Conservation (phyloP, 2,888 invertebrate genomes). For the Agrotis segetum region DNA sequence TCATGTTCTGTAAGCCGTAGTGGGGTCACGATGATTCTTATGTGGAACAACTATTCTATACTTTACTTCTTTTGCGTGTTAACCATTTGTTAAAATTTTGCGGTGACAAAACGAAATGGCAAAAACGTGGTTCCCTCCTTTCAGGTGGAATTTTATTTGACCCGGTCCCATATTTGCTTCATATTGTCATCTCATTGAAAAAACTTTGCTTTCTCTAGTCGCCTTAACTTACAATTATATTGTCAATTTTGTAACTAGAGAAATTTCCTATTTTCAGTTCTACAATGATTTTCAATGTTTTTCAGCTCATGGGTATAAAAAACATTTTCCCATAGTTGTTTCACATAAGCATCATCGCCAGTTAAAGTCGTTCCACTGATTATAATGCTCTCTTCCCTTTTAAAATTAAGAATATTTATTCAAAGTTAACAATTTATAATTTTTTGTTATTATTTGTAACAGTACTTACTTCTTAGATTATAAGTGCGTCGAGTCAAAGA, state of each 20-base stretch:
- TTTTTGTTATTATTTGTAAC: constrained; percentile 85
- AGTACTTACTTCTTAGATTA: constrained; percentile 85
- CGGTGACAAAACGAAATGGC: not conserved
- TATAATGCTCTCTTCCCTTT: constrained; percentile 84
- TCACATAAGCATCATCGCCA: constrained; percentile 55
- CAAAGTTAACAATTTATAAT: constrained; percentile 84
- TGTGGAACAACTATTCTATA: constrained; percentile 48
- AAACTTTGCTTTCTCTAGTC: not conserved
- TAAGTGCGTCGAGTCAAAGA: constrained; percentile 90
- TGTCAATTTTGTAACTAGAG: not conserved
- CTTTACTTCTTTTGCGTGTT: not conserved
- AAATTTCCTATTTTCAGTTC: too few species aligned
- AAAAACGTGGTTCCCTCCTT: not conserved
- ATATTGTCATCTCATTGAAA: not conserved
- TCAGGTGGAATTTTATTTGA: not conserved
- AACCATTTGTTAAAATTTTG: not conserved
- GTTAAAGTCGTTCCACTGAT: constrained; percentile 70
- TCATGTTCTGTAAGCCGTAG: constrained; percentile 60
- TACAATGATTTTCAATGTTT: not conserved
- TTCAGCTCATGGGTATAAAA: too few species aligned
- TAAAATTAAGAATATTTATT: constrained; percentile 88
- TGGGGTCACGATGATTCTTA: constrained; percentile 54
- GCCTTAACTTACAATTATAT: not conserved
- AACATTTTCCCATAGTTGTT: constrained; percentile 34
- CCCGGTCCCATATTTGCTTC: not conserved